Base-by-base conservation (phyloP, 2,797 vertebrate genomes). In the Falco berigora region DNA sequence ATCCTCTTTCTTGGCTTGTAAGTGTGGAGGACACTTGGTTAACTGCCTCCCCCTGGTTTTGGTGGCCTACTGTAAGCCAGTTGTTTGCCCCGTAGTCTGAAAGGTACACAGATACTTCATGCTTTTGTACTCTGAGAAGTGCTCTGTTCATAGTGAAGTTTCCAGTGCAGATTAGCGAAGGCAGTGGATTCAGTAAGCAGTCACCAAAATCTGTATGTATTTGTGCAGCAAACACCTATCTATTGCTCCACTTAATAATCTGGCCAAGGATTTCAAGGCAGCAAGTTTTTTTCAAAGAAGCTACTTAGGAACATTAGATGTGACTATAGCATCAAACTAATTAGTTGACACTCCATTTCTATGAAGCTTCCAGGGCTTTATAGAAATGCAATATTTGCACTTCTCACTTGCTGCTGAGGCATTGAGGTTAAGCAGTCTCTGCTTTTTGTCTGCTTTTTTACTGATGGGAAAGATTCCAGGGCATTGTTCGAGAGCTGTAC, bases 31-130 rank as follows among this genome's bases (percentile, higher is more conserved):
- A 93, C 62, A 22, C 73, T 95, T 24, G 30, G 77, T 92, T 81
- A 90, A 94, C 22, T 2, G 72, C 90, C 89, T 96, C 72, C 86
- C 23, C 24, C 85, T 92, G 83, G 5, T 96, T 95, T 91, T 87
- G 69, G 92, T 95, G 95, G 85, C 96, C 97, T 97, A 96, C 97
- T 98, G 97, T 97, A 97, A 97, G 88, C 85, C 92, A 73, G 95
- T 98, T 99, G 98, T 99, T 99, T 99, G 98, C 98, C 98, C 97
- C 98, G 94, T 97, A 97, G 98, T 97, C 98, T 97, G 98, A 98
- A 98, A 98, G 97, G 98, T 98, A 99, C 98, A 99, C 98, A 99
- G 98, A 98, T 98, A 98, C 98, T 99, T 98, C 97, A 98, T 95
- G 98, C 98, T 98, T 99, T 99, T 98, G 98, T 98, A 96, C 97